These are phyloP conservation scores for Pangasius krempfi DNA, from an alignment of 2,797 vertebrate genomes.

Conservation along the genomic window DNA sequence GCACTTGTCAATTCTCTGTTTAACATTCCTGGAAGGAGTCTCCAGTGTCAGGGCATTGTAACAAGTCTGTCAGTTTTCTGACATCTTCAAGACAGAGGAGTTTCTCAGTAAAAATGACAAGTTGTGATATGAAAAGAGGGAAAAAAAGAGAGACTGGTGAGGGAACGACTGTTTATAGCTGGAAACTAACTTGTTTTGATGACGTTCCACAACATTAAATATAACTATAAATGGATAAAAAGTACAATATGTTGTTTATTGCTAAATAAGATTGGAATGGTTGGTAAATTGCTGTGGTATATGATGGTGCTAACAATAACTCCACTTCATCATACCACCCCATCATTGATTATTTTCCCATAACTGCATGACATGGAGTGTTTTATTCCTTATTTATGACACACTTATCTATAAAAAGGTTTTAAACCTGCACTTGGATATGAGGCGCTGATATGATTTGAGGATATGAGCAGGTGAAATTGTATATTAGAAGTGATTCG, in stretches of 20 bases:
- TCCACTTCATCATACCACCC: background rate
- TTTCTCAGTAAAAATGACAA: background rate
- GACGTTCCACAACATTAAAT: background rate
- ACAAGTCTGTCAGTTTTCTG: background rate
- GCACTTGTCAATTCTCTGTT: background rate
- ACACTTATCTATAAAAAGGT: background rate
- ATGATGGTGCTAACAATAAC: background rate
- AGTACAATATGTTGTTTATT: background rate
- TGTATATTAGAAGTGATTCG: background rate
- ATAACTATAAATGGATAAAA: background rate
- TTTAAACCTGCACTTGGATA: background rate
- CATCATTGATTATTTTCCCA: background rate
- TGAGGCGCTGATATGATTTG: no score
- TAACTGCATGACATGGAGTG: background rate
- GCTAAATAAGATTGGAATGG: background rate
- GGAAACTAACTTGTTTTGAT: background rate
- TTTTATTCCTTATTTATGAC: background rate
- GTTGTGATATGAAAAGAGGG: background rate
- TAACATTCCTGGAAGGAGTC: background rate
- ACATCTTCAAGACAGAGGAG: background rate
- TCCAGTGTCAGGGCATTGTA: background rate
- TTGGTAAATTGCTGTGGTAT: no score
- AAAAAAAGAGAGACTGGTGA: background rate
- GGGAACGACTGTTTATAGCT: background rate
- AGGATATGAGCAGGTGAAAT: background rate